Base-by-base conservation (phyloP, 2,113 vertebrate species). In the Nycticryphes semicollaris region DNA sequence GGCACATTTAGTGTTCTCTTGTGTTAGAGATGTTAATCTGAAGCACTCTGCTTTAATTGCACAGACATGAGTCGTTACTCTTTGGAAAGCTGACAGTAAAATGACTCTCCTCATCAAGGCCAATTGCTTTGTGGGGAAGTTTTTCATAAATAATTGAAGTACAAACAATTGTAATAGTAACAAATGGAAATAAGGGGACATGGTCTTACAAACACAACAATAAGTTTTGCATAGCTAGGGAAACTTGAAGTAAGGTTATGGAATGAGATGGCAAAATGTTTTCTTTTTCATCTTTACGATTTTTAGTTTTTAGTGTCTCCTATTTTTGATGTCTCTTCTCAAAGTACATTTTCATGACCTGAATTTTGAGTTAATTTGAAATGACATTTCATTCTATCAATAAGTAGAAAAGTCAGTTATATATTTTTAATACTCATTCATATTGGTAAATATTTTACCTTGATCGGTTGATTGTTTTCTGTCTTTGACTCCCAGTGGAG, bases 81-180 rank as follows among this genome's bases (percentile, higher is more conserved):
- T 89, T 95, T 2, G 28, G 27, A 54, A 14, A 68, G 66, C 73
- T 89, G 82, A 88, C 96, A 90, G 76, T 87, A 91, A 96, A 96
- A 94, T 95, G 16, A 84, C 57, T 93, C 53, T 90, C 27, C 54
- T 95, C 66, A 94, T 96, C 90, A 94, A 95, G 87, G n/a, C 87
- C 85, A 94, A 93, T 90, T 85, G 54, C 45, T 96, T 97, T 89
- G 82, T 70, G 41, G 57, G 59, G 39, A 95, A 72, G 57, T 54
- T 97, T 90, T 94, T 91, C 72, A 90, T 93, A 96, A 96, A 94
- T 96, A 96, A 97, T 90, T 94, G 88, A 96, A 91, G 63, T 87
- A 82, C 62, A 90, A 96, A 82, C 66, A 94, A 87, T 66, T 93
- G n/a, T 85, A 96, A 91, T 50, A 54, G 57, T 82, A 94, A 93